Evolutionary conservation across 2,797 vertebrate genomes (phyloP).

Genomic region (Amblyraja radiata): DNA sequence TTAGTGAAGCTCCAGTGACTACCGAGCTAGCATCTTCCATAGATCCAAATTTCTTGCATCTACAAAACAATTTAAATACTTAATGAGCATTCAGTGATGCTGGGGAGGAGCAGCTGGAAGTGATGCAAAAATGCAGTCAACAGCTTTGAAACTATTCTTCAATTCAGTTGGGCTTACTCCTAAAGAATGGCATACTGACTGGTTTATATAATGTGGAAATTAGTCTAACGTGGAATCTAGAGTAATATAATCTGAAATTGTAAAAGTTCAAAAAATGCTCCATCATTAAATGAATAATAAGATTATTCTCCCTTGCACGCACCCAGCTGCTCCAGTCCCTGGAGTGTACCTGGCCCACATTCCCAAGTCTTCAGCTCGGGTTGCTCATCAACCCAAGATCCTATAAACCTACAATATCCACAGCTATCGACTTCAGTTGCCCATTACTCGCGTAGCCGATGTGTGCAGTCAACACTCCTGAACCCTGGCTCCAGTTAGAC

Average conservation of each 20-base stretch:
- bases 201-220: neutral
- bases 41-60: neutral
- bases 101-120: neutral
- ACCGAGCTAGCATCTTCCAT: neutral
- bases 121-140: neutral
- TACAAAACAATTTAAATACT: neutral
- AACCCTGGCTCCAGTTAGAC: too few relatives aligned
- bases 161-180: neutral
- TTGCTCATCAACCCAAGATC: too few relatives aligned
- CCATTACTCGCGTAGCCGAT: too few relatives aligned
- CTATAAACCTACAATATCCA: too few relatives aligned
- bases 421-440: too few relatives aligned
- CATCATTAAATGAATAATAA: too few relatives aligned
- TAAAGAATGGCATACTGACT: neutral
- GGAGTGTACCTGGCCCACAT: too few relatives aligned
- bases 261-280: neutral
- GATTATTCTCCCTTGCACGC: too few relatives aligned
- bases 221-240: neutral
- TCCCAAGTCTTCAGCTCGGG: too few relatives aligned
- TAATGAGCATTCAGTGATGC: neutral
- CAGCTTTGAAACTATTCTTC: neutral
- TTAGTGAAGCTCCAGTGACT: neutral
- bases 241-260: neutral
- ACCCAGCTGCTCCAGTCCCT: too few relatives aligned
- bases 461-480: too few relatives aligned